Conservation (phyloP, 2,888 invertebrate species). For the Frankliniella intonsa region DNA sequence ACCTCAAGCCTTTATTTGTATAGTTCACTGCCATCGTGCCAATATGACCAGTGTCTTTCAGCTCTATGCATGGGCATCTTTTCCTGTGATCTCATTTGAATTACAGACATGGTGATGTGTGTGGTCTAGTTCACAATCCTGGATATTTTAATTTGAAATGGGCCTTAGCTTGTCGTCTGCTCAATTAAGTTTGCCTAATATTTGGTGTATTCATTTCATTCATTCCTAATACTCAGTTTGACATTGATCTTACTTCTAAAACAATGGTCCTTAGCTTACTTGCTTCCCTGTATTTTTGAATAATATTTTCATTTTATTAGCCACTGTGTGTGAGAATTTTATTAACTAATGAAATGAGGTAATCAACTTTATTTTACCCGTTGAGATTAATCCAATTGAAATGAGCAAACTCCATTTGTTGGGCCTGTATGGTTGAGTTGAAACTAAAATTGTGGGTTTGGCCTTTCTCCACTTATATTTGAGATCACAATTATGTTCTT, state of each 20-base stretch:
- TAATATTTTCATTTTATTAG: too few species aligned
- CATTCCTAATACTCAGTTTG: neutral
- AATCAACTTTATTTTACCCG: neutral
- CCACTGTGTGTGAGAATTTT: too few species aligned
- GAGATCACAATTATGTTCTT: too few species aligned
- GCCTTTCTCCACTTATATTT: too few species aligned
- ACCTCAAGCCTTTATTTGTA: neutral
- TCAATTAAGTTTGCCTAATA: neutral
- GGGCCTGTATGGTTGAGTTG: neutral
- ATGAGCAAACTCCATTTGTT: neutral
- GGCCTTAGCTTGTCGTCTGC: neutral
- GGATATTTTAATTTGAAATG: neutral
- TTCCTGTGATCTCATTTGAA: neutral
- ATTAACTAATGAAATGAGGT: too few species aligned
- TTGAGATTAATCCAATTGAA: neutral
- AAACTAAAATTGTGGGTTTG: too few species aligned
- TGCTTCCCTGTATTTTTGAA: too few species aligned
- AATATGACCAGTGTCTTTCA: slow-evolving; percentile 20
- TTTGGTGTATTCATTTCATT: neutral
- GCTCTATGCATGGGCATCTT: neutral
- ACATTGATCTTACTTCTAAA: too few species aligned
- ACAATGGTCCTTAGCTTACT: too few species aligned
- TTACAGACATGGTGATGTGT: neutral
- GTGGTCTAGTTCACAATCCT: neutral
- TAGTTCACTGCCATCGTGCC: slow-evolving; percentile 13